Evolutionary conservation across 2,888 invertebrate species (phyloP), one percentile per base, ranked within the genome.

Genomic region (Parasteatoda lunata): DNA sequence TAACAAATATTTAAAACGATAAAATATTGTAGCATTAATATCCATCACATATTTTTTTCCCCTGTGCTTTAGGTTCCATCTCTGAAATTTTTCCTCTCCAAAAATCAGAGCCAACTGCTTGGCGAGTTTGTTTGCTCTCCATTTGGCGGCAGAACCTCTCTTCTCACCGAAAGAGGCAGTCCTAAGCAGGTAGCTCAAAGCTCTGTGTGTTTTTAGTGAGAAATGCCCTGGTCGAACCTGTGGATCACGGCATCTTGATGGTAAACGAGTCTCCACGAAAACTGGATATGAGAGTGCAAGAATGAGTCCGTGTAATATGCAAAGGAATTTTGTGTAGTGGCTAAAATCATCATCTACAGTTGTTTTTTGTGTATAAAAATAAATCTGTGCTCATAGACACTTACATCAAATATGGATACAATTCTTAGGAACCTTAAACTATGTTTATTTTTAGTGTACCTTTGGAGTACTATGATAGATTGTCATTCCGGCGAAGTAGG

Each of bases 381-480:
- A 47, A 73, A 48, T 51, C n/a, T 49, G 45, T 72, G 49, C 47
- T 9, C 30, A 11, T 13, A 47, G 15, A 78, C 52, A 70, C 70
- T 68, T 66, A 64, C 30, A 45, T 72, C 68, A 72, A 52, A 51
- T 13, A 82, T 82, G 82, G 82, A 82, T 82, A 77, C 77, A 68
- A 45, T 78, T 68, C 79, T 75, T 13, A 65, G 83, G 77, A 77
- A 73, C 65, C 71, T 77, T 52, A 71, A 70, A 84, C 79, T 84
- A 75, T 84, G 84, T 51, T 78, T 84, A 69, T 51, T 84, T 75
- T 84, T 84, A 71, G 79, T 84, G 73, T 84, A 78, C 59, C 59
- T 84, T 49, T 84, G 84, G 84, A 84, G 79, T 84, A 84, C 69
- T 30, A 66, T 84, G 84, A 64, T 79, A 54, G 72, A 13, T 64